Base-by-base conservation (phyloP, 2,797 vertebrate species). In the Sebastiscus tertius region DNA sequence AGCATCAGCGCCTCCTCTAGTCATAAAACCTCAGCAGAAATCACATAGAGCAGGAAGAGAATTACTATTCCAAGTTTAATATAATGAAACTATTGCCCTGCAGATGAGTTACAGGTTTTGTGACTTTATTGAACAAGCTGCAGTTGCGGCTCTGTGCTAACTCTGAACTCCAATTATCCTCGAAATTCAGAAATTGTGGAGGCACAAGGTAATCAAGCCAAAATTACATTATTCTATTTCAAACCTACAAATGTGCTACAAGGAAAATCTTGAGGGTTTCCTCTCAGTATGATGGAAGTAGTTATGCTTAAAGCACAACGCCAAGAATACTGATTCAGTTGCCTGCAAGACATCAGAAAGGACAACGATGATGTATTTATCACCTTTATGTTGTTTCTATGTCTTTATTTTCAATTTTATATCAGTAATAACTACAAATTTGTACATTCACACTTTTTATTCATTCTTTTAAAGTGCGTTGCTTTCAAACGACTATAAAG, bases 31-130 rank as follows among this genome's bases (percentile, higher is more conserved):
- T 78, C 64, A 13, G 31, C 59, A 66, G 60, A 88, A 88, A 89
- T 85, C 39, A 68, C 77, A 91, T 80, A 73, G 75, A 77, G 67
- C 60, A 75, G 62, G 11, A 72, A 22, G 27, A 89, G 20, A 83
- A 72, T 75, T 60, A 77, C 59, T 61, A 34, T 87, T 80, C 79
- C 75, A 80, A 80, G 20, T 83, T 75, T 65, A 78, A 82, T 83
- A 61, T 78, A 77, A 88, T 79, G 60, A 82, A 81, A 67, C 29
- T 1, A 26, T 52, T 67, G 42, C 64, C 2, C 75, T 20, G 58
- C 24, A 55, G 79, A 90, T 87, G 88, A 91, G 75, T 82, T 86
- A 81, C 79, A 80, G 33, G 59, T 83, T 91, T 82, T 58, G 73
- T 79, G 77, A 82, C 75, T 75, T 84, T 58, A 86, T 26, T 61